Evolutionary conservation across 2,113 vertebrate genomes (phyloP), one percentile per base, ranked within the genome.

Genomic region (Ailurus styani): DNA sequence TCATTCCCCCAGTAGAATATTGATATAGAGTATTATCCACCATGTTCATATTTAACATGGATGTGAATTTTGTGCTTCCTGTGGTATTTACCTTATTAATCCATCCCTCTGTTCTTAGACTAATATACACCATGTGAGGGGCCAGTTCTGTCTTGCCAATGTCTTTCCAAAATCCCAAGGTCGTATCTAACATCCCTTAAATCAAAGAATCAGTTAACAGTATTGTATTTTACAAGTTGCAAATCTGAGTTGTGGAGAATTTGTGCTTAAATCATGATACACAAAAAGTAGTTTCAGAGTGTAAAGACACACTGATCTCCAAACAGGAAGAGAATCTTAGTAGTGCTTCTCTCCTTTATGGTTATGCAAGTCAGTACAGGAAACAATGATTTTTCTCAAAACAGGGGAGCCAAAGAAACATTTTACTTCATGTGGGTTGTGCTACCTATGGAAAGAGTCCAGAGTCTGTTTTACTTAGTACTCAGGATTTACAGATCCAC

Each of bases 51-150:
- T 55, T 55, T 55, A 92, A 90, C n/a, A 47, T 96, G 84, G 87
- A 92, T 96, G 78, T 98, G 89, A 93, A 95, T 93, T 96, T 94
- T 95, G 86, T 93, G 66, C 88, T 97, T 97, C 70, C 6, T 55
- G 79, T n/a, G 91, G 29, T 34, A 50, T 88, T 95, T 97, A 95
- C 72, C 27, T 92, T 89, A 70, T 96, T 70, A 79, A 87, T 55
- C 88, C 40, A 60, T 42, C 70, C 78, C 66, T 20, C 31, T 70
- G 86, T 94, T 87, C 83, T 86, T 93, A 97, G 86, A 75, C 52
- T 78, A 40, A 87, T 34, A 83, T 40, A 55, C 6, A 68, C n/a
- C 27, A 17, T 70, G 27, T 57, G 72, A 97, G 94, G 52, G 68
- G 45, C 21, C 92, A 95, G 37, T 50, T 91, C 62, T 90, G 78